Base-by-base conservation (phyloP, 2,797 vertebrate species). In the Hyperoplus lanceolatus region DNA sequence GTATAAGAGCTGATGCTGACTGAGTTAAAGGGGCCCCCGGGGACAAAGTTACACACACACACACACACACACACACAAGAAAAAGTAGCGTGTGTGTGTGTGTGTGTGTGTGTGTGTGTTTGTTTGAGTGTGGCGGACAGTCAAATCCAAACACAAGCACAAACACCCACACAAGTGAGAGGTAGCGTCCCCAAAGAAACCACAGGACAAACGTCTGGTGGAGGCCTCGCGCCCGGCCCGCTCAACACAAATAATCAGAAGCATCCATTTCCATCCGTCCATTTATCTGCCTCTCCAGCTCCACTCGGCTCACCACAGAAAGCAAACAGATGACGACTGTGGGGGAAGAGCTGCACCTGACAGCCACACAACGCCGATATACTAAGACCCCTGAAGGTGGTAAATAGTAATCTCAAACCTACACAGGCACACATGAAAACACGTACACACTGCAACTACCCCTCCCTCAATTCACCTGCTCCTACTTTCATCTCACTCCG, bases 1-100 rank as follows among this genome's bases (percentile, higher is more conserved):
- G 95, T 94, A 87, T 60, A 81, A 77, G 87, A 88, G 82, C 90
- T 86, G 90, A 90, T 94, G 94, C 93, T 93, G 92, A 94, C 93
- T 90, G 90, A 86, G 89, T 87, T 93, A 92, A 94, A 94, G 92
- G 88, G 80, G 41, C 67, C 92, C 84, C 74, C 0, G 0, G 91
- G 88, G 93, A 89, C 76, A 43, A 58, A 80, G 60, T 14, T 53
- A 74, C 82, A 89, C 77, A 56, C 81, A 75, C 46, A 73, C 61
- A 80, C 21, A 29, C 29, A 29, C 29, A 29, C 29, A 29, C 78
- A 81, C 75, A 75, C 67, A 71, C 59, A 77, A 69, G 62, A 82
- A 57, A 77, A 61, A 82, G 72, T 42, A 75, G 80, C 46, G 74
- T 58, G 71, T 50, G 50, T 42, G 67, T 49, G 36, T 38, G 68